Percentiles rank a stretch among this genome's conserved stretches.
These are phyloP conservation scores for Nesometra sesokonis DNA, from an alignment of 35 echinoderm and acorn worm species.

Conservation along the genomic window DNA sequence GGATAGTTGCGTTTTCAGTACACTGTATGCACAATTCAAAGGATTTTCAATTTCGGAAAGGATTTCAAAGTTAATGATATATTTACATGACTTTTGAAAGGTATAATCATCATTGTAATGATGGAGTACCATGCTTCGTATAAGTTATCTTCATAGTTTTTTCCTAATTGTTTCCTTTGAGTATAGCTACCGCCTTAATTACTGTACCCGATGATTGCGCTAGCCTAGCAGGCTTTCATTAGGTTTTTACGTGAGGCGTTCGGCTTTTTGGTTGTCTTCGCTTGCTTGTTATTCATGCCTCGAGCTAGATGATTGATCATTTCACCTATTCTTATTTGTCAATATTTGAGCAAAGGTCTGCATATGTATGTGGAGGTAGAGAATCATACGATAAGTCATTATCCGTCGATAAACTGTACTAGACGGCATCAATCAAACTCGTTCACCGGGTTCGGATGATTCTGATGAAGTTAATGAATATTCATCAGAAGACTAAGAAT, in stretches of 20 bases:
- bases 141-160: background rate
- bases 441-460: background rate
- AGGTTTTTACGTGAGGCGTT: background rate
- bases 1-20: too few species aligned
- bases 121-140: background rate
- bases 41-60: background rate
- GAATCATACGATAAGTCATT: background rate
- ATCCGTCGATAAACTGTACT: background rate
- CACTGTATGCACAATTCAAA: too few species aligned
- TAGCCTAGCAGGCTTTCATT: background rate
- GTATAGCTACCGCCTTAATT: background rate
- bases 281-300: background rate
- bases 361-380: background rate
- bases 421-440: background rate
- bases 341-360: background rate
- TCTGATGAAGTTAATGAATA: too few species aligned
- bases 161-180: background rate
- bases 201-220: background rate
- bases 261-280: background rate
- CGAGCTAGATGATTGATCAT: background rate
- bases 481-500: too few species aligned
- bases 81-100: background rate
- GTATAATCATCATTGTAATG: background rate
- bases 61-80: background rate
- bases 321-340: background rate